Base-by-base conservation (phyloP, 2,113 vertebrate species). In the Oophaga pumilio region DNA sequence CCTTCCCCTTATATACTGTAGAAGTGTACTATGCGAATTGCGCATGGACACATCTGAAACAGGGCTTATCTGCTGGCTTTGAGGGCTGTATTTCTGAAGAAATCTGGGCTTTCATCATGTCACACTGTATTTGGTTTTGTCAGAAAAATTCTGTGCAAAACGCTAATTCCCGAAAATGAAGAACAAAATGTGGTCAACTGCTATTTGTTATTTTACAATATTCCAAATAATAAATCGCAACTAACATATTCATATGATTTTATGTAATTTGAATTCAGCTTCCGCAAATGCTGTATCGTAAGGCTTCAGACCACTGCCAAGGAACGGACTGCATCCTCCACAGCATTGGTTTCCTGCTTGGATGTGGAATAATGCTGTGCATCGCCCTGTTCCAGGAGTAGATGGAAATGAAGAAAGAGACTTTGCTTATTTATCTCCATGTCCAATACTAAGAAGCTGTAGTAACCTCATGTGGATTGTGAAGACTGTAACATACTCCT, bases 311-410 rank as follows among this genome's bases (percentile, higher is more conserved):
- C 43, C 57, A 4, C n/a, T 60, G 22, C 78, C 84, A 90, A 17
- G 64, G 90, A 73, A 90, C 33, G 59, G 50, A 85, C 77, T 94
- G 91, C 76, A 91, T 91, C 85, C 24, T 91, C 82, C 94, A 96
- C 90, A 94, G 94, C 68, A 22, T 88, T 78, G 96, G 96, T 4
- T 92, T 97, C 89, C 90, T 96, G 82, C 85, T 93, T 82, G 96
- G 96, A 24, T 90, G 92, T 0, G 79, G 90, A 87, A 91, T 95
- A 91, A 96, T 97, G 96, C 26, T 95, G 82, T 92, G 93, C 90
- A 96, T 97, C 7, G 94, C 96, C 33, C 90, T 96, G 10, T 92
- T 96, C 76, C 96, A 97, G 90, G 94, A 94, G 1, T 89, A 90
- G 66, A 87, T 97, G 2, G 89, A 69, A 59, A 59, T 1, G 1